Conservation (phyloP, 2,113 vertebrate genomes). For the Phrynosoma platyrhinos region DNA sequence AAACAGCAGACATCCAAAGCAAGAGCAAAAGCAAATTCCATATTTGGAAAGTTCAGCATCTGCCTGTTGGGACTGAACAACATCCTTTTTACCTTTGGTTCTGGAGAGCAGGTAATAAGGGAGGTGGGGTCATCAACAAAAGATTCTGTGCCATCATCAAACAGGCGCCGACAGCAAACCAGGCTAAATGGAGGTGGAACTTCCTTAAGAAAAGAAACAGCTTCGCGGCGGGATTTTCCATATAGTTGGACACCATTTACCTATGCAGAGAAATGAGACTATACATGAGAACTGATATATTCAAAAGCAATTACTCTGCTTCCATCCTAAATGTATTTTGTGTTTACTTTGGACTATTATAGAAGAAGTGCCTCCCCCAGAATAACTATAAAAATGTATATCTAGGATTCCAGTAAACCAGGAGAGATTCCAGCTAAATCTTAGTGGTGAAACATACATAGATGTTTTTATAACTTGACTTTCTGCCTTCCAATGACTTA, state of each 20-base stretch:
- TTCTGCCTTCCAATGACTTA: too few species aligned
- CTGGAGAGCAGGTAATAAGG: not conserved
- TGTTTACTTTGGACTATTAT: not conserved
- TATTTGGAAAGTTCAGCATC: not conserved
- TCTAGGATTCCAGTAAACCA: slow-evolving; percentile 8
- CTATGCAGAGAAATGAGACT: slow-evolving; percentile 67
- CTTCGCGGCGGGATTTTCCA: slow-evolving; percentile 91
- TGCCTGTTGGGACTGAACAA: not conserved
- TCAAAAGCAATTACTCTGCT: not conserved
- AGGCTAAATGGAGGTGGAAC: slow-evolving; percentile 92
- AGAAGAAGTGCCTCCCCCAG: not conserved
- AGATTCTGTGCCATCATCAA: slow-evolving; percentile 80
- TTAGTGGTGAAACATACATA: not conserved
- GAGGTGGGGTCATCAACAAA: slow-evolving; percentile 70
- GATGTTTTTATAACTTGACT: too few species aligned
- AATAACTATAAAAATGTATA: not conserved
- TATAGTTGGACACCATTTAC: slow-evolving; percentile 91
- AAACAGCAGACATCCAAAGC: slow-evolving; percentile 8
- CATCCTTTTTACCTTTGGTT: slow-evolving; percentile 64
- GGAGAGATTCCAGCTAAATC: not conserved
- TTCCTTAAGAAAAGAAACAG: slow-evolving; percentile 90
- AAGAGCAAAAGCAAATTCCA: not conserved
- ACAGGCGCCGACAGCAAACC: slow-evolving; percentile 90
- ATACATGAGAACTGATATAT: not conserved
- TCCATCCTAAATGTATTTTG: not conserved